Percentiles rank a stretch among this genome's conserved stretches.
Evolutionary conservation across 2,797 vertebrate species (phyloP).

Genomic region (Chelon auratus): DNA sequence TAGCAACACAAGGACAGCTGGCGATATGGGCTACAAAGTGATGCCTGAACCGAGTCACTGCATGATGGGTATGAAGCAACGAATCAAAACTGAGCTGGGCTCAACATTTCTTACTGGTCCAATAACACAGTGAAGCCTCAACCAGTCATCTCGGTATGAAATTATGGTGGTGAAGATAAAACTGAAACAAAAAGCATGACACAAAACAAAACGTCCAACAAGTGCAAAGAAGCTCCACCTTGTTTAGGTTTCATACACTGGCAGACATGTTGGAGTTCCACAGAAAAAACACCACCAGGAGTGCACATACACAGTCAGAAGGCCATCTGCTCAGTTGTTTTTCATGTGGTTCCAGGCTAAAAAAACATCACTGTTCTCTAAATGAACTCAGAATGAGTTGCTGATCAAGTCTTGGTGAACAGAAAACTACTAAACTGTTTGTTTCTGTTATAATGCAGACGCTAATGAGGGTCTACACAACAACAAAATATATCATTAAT

Average conservation of each 20-base stretch:
- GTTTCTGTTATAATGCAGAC: too few species aligned
- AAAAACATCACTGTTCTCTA: slow-evolving; percentile 4
- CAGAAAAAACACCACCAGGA: not conserved
- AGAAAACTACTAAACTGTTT: too few species aligned
- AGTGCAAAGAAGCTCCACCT: not conserved
- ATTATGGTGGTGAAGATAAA: too few species aligned
- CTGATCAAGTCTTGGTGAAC: not conserved
- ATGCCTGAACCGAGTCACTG: too few species aligned
- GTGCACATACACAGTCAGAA: slow-evolving; percentile 2
- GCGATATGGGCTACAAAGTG: too few species aligned
- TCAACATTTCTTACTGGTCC: too few species aligned
- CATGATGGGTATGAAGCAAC: too few species aligned
- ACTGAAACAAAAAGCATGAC: too few species aligned
- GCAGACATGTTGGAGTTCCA: not conserved
- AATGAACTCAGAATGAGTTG: not conserved
- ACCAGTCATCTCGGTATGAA: too few species aligned
- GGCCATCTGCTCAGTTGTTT: slow-evolving; percentile 10
- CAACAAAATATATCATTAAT: not conserved
- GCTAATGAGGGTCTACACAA: not conserved
- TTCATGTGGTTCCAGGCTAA: slow-evolving; percentile 20
- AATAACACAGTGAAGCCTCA: too few species aligned
- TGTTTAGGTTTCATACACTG: not conserved
- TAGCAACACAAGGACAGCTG: too few species aligned
- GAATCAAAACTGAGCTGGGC: too few species aligned
- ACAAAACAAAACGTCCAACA: not conserved